These are phyloP conservation scores for Lepidurus arcticus DNA, from an alignment of 1,140 invertebrate species.

Conservation along the genomic window DNA sequence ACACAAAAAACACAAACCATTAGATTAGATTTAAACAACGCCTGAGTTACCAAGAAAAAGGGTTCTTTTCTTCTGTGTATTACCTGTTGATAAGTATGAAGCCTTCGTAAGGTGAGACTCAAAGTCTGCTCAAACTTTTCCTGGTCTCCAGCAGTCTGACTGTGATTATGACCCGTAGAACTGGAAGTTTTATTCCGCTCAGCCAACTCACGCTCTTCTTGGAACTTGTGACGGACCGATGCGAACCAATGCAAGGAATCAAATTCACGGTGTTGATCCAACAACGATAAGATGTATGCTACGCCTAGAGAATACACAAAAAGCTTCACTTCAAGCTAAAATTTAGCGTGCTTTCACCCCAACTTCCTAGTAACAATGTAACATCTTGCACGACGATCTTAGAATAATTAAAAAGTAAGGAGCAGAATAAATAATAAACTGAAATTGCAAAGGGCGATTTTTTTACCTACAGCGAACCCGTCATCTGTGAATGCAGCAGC, in stretches of 20 bases:
- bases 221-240: slow-evolving; percentile 58
- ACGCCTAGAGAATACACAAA: slow-evolving; percentile 50
- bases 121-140: slow-evolving; percentile 88
- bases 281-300: slow-evolving; percentile 61
- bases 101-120: slow-evolving; percentile 80
- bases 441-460: not conserved
- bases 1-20: slow-evolving; percentile 37
- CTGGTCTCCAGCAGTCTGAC: slow-evolving; percentile 47
- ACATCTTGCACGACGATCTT: no score
- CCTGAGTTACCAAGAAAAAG: slow-evolving; percentile 2
- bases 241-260: slow-evolving; percentile 95
- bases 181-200: slow-evolving; percentile 29
- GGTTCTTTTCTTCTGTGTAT: slow-evolving; percentile 31
- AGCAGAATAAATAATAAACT: not conserved
- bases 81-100: slow-evolving; percentile 68
- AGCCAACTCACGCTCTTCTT: slow-evolving; percentile 42
- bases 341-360: not conserved
- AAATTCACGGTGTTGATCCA: slow-evolving; percentile 67
- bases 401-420: slow-evolving; percentile 33
- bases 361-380: not conserved
- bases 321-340: not conserved
- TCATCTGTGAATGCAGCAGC: slow-evolving; percentile 93
- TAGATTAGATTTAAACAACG: slow-evolving; percentile 26
- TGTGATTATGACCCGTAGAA: not conserved
- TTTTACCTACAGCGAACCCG: slow-evolving; percentile 90